Evolutionary conservation across 53 echinoderm and acorn worm genomes (phyloP).

Genomic region (Astropecten irregularis): DNA sequence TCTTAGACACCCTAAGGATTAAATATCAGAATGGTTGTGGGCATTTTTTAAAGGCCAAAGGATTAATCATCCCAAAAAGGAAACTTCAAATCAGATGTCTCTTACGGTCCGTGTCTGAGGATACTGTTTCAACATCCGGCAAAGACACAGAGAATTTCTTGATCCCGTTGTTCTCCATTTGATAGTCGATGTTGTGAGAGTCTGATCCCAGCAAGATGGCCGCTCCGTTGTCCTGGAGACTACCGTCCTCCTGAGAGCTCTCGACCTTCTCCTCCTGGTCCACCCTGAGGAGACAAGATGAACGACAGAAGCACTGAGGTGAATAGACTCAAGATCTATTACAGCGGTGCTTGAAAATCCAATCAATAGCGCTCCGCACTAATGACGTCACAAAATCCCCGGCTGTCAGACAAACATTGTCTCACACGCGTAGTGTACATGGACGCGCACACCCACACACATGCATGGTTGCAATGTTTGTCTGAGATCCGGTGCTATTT

Average conservation of each 20-base stretch:
- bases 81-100: too few species aligned
- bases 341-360: not conserved
- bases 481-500: too few species aligned
- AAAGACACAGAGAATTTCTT: not conserved
- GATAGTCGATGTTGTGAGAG: not conserved
- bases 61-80: too few species aligned
- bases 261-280: slow-evolving; percentile 19
- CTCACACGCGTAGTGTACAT: too few species aligned
- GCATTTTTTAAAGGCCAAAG: too few species aligned
- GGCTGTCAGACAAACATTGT: too few species aligned
- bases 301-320: not conserved
- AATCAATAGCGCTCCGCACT: too few species aligned
- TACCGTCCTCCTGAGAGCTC: not conserved
- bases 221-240: not conserved
- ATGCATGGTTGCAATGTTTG: too few species aligned
- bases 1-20: too few species aligned
- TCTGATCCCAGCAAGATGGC: not conserved
- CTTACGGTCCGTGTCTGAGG: slow-evolving; percentile 46
- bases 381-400: too few species aligned
- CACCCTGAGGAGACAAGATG: not conserved
- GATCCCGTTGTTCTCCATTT: not conserved
- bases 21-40: too few species aligned
- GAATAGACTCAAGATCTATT: not conserved
- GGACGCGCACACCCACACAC: too few species aligned
- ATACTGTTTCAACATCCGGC: slow-evolving; percentile 12